phyloP scores from a whole-genome alignment of 2,888 invertebrate genomes.

The Macrophya annulata region DNA sequence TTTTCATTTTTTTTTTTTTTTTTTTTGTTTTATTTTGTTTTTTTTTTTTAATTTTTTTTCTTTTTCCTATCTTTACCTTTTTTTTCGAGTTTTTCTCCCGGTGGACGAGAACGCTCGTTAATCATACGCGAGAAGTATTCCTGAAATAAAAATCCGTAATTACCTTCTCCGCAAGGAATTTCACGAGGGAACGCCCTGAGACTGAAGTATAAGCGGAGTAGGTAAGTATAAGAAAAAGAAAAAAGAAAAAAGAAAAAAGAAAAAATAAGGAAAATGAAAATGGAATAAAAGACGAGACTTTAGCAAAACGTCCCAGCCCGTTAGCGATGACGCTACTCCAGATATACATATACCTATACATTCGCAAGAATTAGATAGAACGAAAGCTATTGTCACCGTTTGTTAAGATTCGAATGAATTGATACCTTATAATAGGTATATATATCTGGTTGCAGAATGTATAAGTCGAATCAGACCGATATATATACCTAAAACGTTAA shows the following conservation, averaged over 20 bases:
- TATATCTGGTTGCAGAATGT: background rate
- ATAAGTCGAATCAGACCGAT: background rate
- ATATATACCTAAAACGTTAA: conserved; percentile 63
- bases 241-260: background rate
- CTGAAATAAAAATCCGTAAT: conserved; percentile 68
- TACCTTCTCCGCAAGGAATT: conserved; percentile 60
- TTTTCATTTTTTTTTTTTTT: background rate
- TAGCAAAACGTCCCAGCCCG: conserved; percentile 32
- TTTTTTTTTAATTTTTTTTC: background rate
- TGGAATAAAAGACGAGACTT: conserved; percentile 45
- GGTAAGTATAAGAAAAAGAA: background rate
- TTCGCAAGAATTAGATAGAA: conserved; percentile 39
- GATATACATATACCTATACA: background rate
- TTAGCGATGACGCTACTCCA: background rate
- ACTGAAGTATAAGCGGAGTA: conserved; percentile 24
- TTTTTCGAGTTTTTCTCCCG: conserved; percentile 58
- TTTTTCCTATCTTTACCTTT: conserved; percentile 61
- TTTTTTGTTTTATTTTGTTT: background rate
- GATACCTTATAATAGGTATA: conserved; percentile 62
- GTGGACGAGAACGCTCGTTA: conserved; percentile 68
- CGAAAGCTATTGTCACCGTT: background rate
- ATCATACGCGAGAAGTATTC: conserved; percentile 70
- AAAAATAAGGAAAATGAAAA: conserved; percentile 35
- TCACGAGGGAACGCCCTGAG: conserved; percentile 31
- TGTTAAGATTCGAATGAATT: conserved; percentile 69